Base-by-base conservation (phyloP, 2,113 vertebrate genomes). In the Myiopsitta monachus region DNA sequence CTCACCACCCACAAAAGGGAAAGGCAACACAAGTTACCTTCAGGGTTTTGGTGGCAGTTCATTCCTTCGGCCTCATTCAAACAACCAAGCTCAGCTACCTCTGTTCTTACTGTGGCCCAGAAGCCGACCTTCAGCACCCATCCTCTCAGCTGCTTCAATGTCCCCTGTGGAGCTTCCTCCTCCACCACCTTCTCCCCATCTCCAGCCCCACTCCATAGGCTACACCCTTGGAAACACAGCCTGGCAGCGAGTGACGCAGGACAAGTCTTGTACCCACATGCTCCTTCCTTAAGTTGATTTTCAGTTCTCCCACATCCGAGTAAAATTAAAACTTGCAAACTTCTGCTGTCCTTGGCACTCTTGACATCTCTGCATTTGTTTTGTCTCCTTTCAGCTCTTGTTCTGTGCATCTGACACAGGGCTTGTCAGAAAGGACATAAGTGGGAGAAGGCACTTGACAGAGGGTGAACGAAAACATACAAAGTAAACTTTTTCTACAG, bases 101-200 rank as follows among this genome's bases (percentile, higher is more conserved):
- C 61, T 59, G 31, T 28, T 31, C 27, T 76, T 33, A 26, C 13
- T n/a, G 28, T 47, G 27, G 33, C 36, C 57, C 52, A n/a, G 52
- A 67, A 54, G 21, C 2, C 49, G 81, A 46, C 28, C 12, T 46
- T 39, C 33, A 62, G 22, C 27, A 46, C 5, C 39, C 63, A 41
- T 18, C 31, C 23, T 52, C 46, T 72, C 63, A 33, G 28, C 46
- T 51, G 33, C 41, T 47, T n/a, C 2, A 1, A n/a, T 9, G 17
- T 10, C 31, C 64, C 57, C 30, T 10, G 1, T 1, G 0, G 26
- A 17, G 22, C 17, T 41, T 17, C 22, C 12, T 31, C 2, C 8
- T n/a, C 9, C 2, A 43, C 27, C 46, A 39, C 11, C 67, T 46
- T 24, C 46, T 74, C 18, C 43, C 33, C 24, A 27, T 18, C 24